phyloP scores from a whole-genome alignment of 2,888 invertebrate species.

The Malthinus flaveolus region DNA sequence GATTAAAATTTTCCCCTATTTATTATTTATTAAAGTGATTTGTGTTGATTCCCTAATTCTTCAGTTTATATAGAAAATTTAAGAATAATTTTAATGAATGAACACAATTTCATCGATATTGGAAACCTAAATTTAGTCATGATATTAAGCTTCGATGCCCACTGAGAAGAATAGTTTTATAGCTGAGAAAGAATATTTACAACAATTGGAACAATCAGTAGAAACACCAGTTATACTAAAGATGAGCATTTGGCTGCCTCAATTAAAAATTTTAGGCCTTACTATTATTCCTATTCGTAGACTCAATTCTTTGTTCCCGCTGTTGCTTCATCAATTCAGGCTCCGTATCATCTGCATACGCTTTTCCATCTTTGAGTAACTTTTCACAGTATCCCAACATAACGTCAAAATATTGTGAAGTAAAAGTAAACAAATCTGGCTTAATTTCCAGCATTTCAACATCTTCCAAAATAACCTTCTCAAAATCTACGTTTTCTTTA shows the following conservation, averaged over 20 bases:
- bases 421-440: constrained; percentile 91
- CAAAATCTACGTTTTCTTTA: constrained; percentile 96
- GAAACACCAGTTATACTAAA: too few species aligned
- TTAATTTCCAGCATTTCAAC: constrained; percentile 88
- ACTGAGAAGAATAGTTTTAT: too few species aligned
- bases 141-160: too few species aligned
- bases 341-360: constrained; percentile 96
- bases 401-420: constrained; percentile 95
- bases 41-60: too few species aligned
- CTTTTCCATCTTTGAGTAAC: constrained; percentile 84
- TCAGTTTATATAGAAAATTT: too few species aligned
- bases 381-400: constrained; percentile 88
- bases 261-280: constrained; percentile 43
- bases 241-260: too few species aligned
- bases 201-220: not conserved
- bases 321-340: constrained; percentile 94
- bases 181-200: too few species aligned
- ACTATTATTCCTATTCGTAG: constrained; percentile 84
- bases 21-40: too few species aligned
- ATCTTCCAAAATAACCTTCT: constrained; percentile 95
- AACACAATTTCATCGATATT: too few species aligned
- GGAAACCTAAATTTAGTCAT: too few species aligned
- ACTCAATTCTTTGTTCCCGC: constrained; percentile 85
- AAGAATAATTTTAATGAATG: too few species aligned
- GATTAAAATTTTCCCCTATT: too few species aligned